Percentiles rank a stretch among this genome's conserved stretches.
Conservation (phyloP, 2,888 invertebrate genomes). For the Griposia aprilina region DNA sequence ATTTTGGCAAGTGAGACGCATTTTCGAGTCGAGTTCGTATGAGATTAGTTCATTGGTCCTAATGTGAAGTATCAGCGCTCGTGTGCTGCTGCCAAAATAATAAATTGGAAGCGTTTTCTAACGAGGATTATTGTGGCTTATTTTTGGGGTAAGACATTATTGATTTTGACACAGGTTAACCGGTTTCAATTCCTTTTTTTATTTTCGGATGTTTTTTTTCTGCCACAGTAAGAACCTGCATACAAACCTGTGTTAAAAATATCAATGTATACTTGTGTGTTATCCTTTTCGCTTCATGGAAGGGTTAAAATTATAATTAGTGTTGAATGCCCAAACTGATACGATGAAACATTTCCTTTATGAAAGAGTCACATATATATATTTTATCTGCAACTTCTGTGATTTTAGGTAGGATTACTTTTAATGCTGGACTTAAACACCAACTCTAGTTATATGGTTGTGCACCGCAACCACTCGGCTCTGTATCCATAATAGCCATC, state of each 20-base stretch:
- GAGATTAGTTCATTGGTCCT: conserved; percentile 23
- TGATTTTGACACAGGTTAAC: conserved; percentile 30
- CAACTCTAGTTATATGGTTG: conserved; percentile 1
- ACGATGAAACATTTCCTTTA: not conserved
- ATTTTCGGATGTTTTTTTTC: conserved; percentile 20
- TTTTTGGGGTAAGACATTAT: conserved; percentile 25
- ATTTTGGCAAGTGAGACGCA: conserved; percentile 38
- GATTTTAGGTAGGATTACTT: not conserved
- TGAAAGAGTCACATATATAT: not conserved
- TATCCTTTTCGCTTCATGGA: not conserved
- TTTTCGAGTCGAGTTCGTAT: conserved; percentile 13
- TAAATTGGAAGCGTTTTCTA: conserved; percentile 27
- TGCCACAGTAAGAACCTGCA: not conserved
- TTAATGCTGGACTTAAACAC: conserved; percentile 22
- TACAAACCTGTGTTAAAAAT: conserved; percentile 21
- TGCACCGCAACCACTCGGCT: conserved; percentile 14
- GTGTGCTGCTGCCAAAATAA: conserved; percentile 42
- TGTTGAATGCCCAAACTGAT: not conserved
- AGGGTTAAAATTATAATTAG: not conserved
- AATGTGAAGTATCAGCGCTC: conserved; percentile 24
- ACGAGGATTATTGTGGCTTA: conserved; percentile 2
- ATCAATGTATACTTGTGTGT: conserved; percentile 5
- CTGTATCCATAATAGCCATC: conserved; percentile 52
- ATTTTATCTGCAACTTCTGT: not conserved
- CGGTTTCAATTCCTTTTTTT: conserved; percentile 27